A percentile compares a stretch with the other conserved stretches of the same genome.
Conservation (phyloP, 2,113 vertebrate species). For the Tiliqua scincoides region DNA sequence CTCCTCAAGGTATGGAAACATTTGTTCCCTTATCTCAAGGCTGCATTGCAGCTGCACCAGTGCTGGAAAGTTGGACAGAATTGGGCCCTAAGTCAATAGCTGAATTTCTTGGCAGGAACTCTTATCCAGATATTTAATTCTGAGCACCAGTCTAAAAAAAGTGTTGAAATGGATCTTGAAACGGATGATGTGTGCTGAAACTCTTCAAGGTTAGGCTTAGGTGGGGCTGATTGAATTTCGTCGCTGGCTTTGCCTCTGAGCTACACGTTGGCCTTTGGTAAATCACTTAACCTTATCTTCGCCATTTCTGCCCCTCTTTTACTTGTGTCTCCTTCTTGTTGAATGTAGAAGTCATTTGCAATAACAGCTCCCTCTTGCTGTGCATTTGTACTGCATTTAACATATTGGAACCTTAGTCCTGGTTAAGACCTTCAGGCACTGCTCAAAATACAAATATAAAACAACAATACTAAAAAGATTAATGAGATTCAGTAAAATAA, state of each 20-base stretch:
- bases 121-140: not conserved
- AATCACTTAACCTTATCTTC: not conserved
- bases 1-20: too few species aligned
- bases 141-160: not conserved
- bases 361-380: not conserved
- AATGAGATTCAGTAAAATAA: slow-evolving; percentile 2
- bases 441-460: slow-evolving; percentile 32
- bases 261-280: not conserved
- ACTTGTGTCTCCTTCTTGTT: slow-evolving; percentile 7
- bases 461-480: slow-evolving; percentile 28
- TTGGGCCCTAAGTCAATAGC: not conserved
- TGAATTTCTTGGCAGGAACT: not conserved
- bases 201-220: not conserved
- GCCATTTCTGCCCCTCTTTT: not conserved
- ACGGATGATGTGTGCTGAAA: not conserved
- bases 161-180: not conserved
- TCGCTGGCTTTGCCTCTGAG: not conserved
- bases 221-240: not conserved
- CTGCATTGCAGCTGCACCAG: too few species aligned
- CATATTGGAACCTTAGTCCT: slow-evolving; percentile 3
- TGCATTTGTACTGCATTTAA: slow-evolving; percentile 9
- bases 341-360: not conserved
- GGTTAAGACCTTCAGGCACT: not conserved
- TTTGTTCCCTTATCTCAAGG: too few species aligned
- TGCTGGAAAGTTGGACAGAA: too few species aligned